These are phyloP conservation scores for Phoxinus phoxinus DNA, from an alignment of 2,113 vertebrate genomes.

Conservation along the genomic window DNA sequence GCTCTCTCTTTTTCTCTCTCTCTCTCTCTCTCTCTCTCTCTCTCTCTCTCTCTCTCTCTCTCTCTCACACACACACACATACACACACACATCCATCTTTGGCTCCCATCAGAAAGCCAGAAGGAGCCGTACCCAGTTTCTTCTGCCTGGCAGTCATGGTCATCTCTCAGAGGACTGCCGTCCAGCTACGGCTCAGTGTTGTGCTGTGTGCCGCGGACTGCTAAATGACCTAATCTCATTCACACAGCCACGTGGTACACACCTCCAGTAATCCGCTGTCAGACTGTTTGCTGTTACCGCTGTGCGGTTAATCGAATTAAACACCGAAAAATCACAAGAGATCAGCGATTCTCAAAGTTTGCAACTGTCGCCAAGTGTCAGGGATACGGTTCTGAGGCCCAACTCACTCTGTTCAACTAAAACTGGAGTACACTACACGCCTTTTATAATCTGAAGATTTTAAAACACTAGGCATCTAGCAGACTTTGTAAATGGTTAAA, in stretches of 20 bases:
- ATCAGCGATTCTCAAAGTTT: background rate
- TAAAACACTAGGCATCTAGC: too few species aligned
- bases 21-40: background rate
- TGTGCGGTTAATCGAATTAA: conserved; percentile 17
- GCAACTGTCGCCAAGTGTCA: background rate
- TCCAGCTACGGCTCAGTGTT: conserved; percentile 9
- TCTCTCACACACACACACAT: background rate
- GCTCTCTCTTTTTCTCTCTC: background rate
- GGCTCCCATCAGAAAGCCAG: background rate
- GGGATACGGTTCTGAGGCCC: background rate
- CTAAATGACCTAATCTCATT: conserved; percentile 38
- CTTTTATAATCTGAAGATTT: too few species aligned
- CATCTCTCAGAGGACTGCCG: conserved; percentile 34
- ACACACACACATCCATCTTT: background rate
- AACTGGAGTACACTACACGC: too few species aligned
- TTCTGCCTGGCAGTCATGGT: conserved; percentile 70
- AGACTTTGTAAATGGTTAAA: too few species aligned
- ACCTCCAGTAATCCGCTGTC: conserved; percentile 2
- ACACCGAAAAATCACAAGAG: background rate
- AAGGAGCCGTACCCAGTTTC: conserved; percentile 68
- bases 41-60: background rate
- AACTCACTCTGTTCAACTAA: background rate
- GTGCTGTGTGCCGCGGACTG: background rate
- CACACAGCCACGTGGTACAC: conserved; percentile 33
- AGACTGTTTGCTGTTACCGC: background rate